Conservation (phyloP, 2,888 invertebrate species). For the Orthosia gothica region DNA sequence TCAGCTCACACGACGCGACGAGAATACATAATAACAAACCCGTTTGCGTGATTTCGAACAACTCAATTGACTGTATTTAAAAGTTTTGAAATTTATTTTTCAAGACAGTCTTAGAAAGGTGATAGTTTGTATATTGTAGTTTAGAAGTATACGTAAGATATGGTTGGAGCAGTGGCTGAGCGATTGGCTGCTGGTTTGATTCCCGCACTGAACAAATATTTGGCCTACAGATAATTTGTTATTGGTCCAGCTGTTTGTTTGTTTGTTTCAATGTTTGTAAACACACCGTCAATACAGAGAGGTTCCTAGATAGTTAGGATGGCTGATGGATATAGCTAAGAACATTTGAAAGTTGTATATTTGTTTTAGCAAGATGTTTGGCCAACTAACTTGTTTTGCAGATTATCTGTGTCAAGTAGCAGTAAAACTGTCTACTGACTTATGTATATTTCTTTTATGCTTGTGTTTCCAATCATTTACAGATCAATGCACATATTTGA, state of each 20-base stretch:
- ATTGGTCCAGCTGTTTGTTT: too few species aligned
- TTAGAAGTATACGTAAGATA: neutral
- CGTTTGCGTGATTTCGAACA: constrained; percentile 29
- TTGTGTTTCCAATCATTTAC: neutral
- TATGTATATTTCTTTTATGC: neutral
- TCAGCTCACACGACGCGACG: constrained; percentile 11
- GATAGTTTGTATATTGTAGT: neutral
- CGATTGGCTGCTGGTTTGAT: too few species aligned
- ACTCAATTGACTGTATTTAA: neutral
- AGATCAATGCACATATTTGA: neutral
- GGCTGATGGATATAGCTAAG: too few species aligned
- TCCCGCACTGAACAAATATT: too few species aligned
- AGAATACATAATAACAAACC: constrained; percentile 49
- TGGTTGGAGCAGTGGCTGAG: too few species aligned
- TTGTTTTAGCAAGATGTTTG: neutral
- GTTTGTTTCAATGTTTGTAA: too few species aligned
- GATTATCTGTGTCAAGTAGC: neutral
- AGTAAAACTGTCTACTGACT: neutral
- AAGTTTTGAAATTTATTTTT: neutral
- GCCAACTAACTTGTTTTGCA: constrained; percentile 2
- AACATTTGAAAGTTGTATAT: neutral
- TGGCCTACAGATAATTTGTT: too few species aligned
- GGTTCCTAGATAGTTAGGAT: neutral
- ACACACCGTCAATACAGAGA: too few species aligned
- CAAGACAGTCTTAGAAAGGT: neutral